Evolutionary conservation across 23 tunicate species (phyloP).

Genomic region (Pegea sp.): DNA sequence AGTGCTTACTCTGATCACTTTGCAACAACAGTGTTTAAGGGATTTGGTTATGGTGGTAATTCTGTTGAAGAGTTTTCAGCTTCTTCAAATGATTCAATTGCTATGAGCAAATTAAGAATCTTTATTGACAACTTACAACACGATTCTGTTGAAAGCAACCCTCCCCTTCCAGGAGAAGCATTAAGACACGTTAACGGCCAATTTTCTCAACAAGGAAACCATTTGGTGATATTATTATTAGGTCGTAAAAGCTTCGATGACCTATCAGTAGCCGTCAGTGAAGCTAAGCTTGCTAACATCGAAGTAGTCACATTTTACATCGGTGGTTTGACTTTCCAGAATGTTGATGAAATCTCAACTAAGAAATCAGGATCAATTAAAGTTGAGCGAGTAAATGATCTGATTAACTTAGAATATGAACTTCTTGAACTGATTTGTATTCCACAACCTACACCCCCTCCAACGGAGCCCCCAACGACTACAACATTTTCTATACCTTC

Average conservation of each 20-base stretch:
- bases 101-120: not conserved
- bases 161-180: conserved; percentile 25
- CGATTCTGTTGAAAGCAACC: conserved; percentile 1
- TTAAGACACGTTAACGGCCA: conserved; percentile 2
- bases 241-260: conserved; percentile 19
- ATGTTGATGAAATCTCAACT: conserved; percentile 15
- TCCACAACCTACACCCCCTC: conserved; percentile 2
- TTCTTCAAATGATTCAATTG: not conserved
- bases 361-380: conserved; percentile 8
- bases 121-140: conserved; percentile 6
- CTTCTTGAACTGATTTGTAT: conserved; percentile 29
- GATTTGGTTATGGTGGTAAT: conserved; percentile 10
- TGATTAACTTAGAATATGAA: conserved; percentile 20
- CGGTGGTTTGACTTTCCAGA: conserved; percentile 6
- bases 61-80: conserved; percentile 9
- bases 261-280: conserved; percentile 3
- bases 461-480: conserved; percentile 3
- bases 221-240: conserved; percentile 6
- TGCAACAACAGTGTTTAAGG: conserved; percentile 7
- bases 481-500: not conserved
- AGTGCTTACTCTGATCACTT: not conserved
- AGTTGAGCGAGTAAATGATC: conserved; percentile 1
- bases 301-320: conserved; percentile 22
- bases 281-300: conserved; percentile 1
- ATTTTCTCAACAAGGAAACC: not conserved